Percentiles rank a stretch among this genome's conserved stretches.
phyloP scores from a whole-genome alignment of 2,113 vertebrate species.

The Aythya baeri region DNA sequence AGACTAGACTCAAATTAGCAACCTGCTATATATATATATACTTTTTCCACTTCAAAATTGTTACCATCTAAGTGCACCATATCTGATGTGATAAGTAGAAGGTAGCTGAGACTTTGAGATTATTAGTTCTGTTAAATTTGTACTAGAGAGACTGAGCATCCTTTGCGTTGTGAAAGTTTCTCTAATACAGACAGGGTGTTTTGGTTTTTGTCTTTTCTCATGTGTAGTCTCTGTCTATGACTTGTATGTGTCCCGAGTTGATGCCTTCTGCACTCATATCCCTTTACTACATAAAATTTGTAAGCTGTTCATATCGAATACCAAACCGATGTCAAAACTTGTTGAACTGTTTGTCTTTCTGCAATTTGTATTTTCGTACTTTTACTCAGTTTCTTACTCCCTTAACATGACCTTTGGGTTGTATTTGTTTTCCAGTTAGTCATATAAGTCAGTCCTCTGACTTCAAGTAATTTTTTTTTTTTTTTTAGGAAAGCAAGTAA shows the following conservation, averaged over 20 bases:
- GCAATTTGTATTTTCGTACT: slow-evolving; percentile 35
- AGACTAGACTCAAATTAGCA: neutral
- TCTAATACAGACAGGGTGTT: neutral
- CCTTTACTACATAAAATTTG: slow-evolving; percentile 15
- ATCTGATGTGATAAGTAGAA: neutral
- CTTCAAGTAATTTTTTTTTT: neutral
- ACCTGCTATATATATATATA: neutral
- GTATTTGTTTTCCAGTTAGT: slow-evolving; percentile 31
- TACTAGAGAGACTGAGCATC: neutral
- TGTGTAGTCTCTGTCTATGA: rapidly evolving
- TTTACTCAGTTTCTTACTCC: slow-evolving; percentile 3
- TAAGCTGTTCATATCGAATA: neutral
- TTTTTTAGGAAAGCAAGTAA: neutral
- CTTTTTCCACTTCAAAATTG: neutral
- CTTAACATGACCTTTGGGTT: neutral
- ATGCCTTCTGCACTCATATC: neutral
- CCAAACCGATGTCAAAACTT: slow-evolving; percentile 39
- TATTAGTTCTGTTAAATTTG: neutral
- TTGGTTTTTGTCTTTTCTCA: neutral
- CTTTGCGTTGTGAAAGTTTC: neutral
- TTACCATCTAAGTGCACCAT: neutral
- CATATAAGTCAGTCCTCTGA: neutral
- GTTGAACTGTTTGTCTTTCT: slow-evolving; percentile 60
- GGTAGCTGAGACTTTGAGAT: neutral
- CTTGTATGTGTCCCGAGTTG: neutral